Percentiles rank a stretch among this genome's conserved stretches.
These are phyloP conservation scores for Procapra przewalskii DNA, from an alignment of 2,113 vertebrate genomes.

Conservation along the genomic window DNA sequence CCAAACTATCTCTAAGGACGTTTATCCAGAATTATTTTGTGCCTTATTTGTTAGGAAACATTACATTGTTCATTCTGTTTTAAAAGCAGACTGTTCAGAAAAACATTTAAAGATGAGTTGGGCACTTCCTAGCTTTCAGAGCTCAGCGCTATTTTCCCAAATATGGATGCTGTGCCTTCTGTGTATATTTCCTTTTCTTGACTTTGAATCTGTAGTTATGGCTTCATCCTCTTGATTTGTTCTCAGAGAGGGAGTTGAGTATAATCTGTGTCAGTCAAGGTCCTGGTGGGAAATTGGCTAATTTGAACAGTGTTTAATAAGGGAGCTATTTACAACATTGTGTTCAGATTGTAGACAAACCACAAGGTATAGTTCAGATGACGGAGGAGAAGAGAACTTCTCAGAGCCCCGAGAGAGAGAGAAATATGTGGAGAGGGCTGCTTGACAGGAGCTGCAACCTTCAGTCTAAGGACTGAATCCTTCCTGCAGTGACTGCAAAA, in stretches of 20 bases:
- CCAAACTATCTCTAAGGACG: not conserved
- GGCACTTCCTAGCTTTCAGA: not conserved
- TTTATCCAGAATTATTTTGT: slow-evolving; percentile 16
- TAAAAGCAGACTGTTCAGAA: not conserved
- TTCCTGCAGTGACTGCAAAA: not conserved
- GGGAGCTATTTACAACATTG: not conserved
- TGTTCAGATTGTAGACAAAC: not conserved
- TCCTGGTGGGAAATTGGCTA: not conserved
- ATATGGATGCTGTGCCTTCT: not conserved
- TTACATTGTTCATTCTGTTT: not conserved
- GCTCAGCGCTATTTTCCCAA: not conserved
- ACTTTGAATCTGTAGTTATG: not conserved
- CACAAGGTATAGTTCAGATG: not conserved
- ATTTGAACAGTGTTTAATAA: not conserved
- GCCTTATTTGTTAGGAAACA: not conserved
- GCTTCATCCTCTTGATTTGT: not conserved
- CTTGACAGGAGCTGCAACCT: not conserved
- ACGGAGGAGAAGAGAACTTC: not conserved
- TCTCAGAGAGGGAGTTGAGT: not conserved
- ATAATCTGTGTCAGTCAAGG: not conserved
- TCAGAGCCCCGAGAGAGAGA: not conserved
- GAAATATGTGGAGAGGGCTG: not conserved
- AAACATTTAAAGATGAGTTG: not conserved
- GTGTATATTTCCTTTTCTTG: not conserved
- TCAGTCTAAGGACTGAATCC: not conserved